Evolutionary conservation across 1,140 invertebrate genomes (phyloP), one percentile per base, ranked within the genome.

Genomic region (Notospermus geniculatus): DNA sequence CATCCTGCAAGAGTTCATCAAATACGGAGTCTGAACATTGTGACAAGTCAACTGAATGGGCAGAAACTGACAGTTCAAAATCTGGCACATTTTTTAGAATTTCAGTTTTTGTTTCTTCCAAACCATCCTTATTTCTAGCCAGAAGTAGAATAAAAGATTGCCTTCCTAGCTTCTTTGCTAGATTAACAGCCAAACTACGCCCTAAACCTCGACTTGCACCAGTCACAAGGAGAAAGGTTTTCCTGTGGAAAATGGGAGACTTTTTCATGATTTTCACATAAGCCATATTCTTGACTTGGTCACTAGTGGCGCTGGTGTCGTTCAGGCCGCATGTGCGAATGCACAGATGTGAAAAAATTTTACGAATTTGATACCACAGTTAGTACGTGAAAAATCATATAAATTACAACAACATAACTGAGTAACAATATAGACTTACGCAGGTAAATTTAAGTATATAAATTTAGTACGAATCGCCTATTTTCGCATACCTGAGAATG

Each of bases 191-290:
- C 54, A 95, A 85, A 66, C 87, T 84, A 64, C 85, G 84, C 13
- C 94, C 94, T 62, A 97, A 91, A 32, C 94, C 94, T 73, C 89
- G 86, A 63, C 91, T 93, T 0, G 92, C 92, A 28, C 94, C 94
- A 11, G 91, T 91, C 7, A 97, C 39, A 59, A 73, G 57, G 4
- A 55, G 23, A 9, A 50, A 50, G n/a, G 46, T 50, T 27, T 50
- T 50, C 46, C 32, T 4, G 32, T 36, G 5, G 32, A 36, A 36
- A 36, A 36, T 36, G 4, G 32, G 32, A 15, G 32, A 36, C 32
- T 36, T 36, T 36, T 36, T 36, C 32, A 36, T 36, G 32, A 7
- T 36, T 36, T 15, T 36, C 5, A 36, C 15, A 15, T 36, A 7
- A 15, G 32, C 32, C 32, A 36, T 36, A 36, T 36, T 7, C 4